These are phyloP conservation scores for Himalopsyche japonica DNA, from an alignment of 2,888 invertebrate species.

Conservation along the genomic window DNA sequence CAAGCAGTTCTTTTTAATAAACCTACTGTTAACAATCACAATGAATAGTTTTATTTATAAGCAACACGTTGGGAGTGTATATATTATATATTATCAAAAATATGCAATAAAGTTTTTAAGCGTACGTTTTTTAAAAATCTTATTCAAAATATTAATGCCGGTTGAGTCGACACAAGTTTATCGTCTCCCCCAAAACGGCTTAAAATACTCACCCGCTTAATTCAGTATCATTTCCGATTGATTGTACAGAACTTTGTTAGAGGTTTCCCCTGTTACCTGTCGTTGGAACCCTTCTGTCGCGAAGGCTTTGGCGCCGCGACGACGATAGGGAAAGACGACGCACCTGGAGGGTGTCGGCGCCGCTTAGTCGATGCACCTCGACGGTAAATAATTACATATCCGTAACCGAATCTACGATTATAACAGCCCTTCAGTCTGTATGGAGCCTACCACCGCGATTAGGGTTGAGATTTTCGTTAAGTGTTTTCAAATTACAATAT, in stretches of 20 bases:
- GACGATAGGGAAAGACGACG: neutral
- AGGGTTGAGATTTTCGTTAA: no score
- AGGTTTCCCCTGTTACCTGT: neutral
- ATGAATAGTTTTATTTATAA: no score
- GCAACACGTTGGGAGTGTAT: no score
- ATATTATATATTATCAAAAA: no score
- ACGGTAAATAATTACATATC: neutral
- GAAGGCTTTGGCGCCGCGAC: neutral
- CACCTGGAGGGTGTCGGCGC: neutral
- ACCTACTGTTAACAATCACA: no score
- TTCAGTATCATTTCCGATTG: neutral
- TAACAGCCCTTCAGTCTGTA: neutral
- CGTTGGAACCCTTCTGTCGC: neutral
- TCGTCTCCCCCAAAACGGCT: no score
- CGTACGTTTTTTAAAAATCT: no score
- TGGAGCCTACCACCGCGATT: neutral
- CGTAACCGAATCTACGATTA: neutral
- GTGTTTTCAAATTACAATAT: no score
- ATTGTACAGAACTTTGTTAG: neutral
- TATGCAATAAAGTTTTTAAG: no score
- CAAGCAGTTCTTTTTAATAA: no score
- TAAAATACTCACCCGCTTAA: neutral
- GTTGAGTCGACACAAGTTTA: no score
- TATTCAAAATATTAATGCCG: no score
- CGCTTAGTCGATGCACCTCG: neutral